Conservation (phyloP, 2,113 vertebrate genomes). For the Tiliqua scincoides region DNA sequence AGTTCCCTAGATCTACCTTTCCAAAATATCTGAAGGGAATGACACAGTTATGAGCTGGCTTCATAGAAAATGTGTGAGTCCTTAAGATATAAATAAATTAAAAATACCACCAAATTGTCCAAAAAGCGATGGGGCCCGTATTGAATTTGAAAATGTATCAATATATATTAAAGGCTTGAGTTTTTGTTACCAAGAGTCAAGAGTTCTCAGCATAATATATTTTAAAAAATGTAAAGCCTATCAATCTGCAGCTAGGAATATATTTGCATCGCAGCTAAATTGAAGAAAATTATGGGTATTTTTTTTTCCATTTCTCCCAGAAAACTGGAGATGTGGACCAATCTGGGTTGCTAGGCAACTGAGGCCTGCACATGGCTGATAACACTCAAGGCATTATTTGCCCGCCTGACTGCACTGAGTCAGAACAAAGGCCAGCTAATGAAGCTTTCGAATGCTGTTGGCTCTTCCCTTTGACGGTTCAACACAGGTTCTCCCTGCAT, state of each 20-base stretch:
- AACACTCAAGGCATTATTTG: conserved; percentile 77
- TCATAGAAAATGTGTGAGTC: neutral
- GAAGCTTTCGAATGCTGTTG: conserved; percentile 61
- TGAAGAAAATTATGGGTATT: conserved; percentile 70
- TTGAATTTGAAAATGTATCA: accelerated
- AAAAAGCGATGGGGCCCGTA: neutral
- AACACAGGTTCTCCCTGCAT: conserved; percentile 45
- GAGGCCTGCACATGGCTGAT: conserved; percentile 82
- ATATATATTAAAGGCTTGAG: neutral
- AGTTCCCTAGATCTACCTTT: neutral
- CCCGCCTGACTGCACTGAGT: conserved; percentile 74
- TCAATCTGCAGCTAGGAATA: conserved; percentile 15
- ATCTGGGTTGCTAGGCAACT: conserved; percentile 83
- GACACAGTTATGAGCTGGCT: neutral
- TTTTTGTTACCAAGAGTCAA: accelerated
- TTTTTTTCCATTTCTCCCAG: conserved; percentile 25
- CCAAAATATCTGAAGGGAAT: neutral
- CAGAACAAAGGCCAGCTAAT: conserved; percentile 74
- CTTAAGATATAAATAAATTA: neutral
- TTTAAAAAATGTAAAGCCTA: conserved; percentile 17
- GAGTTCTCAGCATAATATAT: neutral
- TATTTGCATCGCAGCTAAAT: conserved; percentile 63
- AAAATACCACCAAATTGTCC: neutral
- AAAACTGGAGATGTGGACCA: conserved; percentile 64
- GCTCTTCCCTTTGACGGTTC: conserved; percentile 52